These are phyloP conservation scores for Rallus crepitans DNA, from an alignment of 2,797 vertebrate species.

Conservation along the genomic window DNA sequence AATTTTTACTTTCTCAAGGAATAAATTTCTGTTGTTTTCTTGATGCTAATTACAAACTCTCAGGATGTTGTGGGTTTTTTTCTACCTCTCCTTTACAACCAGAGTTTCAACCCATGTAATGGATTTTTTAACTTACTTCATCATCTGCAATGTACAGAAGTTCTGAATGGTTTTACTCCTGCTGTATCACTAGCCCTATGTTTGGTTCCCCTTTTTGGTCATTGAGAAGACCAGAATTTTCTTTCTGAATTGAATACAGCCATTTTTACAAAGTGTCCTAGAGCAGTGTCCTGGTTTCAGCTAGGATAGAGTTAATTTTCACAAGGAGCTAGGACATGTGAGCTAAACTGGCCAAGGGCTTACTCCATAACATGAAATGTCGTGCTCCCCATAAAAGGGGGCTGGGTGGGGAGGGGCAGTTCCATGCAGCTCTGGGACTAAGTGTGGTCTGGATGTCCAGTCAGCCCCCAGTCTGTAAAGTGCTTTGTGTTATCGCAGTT, in stretches of 20 bases:
- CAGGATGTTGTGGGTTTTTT: fast-evolving
- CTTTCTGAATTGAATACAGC: not conserved
- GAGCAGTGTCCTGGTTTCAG: no score
- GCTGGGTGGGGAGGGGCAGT: no score
- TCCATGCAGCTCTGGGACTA: no score
- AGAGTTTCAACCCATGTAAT: not conserved
- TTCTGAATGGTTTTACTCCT: not conserved
- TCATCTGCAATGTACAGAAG: not conserved
- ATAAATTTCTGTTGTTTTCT: not conserved
- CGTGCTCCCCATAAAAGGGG: no score
- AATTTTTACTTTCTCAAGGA: not conserved
- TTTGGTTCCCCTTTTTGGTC: not conserved
- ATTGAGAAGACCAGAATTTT: not conserved
- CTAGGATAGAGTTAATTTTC: no score
- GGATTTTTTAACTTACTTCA: not conserved
- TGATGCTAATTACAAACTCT: not conserved
- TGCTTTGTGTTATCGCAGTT: no score
- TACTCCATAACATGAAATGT: no score
- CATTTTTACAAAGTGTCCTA: not conserved
- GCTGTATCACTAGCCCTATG: not conserved
- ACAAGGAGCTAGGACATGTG: no score
- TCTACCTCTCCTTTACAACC: not conserved
- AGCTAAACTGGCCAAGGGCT: no score
- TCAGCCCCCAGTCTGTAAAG: no score
- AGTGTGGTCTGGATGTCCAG: no score